phyloP scores from a whole-genome alignment of 2,113 vertebrate species.

The Probosciger aterrimus region DNA sequence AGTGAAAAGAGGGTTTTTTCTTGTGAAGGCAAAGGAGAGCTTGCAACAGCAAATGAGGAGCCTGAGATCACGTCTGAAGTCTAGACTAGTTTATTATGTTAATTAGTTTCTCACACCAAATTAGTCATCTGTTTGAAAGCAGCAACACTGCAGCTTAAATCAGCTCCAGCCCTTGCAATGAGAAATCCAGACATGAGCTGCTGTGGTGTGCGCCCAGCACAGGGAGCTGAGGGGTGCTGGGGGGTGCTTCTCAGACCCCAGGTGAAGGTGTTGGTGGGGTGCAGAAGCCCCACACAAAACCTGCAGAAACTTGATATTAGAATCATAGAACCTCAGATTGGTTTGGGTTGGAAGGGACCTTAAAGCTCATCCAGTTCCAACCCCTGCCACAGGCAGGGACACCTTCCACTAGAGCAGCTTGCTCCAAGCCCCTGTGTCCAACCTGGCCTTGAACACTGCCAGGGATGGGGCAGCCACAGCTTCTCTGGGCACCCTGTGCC shows the following conservation, averaged over 20 bases:
- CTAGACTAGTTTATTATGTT: conserved; percentile 29
- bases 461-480: background rate
- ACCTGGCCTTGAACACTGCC: too few species aligned
- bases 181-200: background rate
- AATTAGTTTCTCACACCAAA: background rate
- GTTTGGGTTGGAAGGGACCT: background rate
- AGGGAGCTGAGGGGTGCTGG: background rate
- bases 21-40: background rate
- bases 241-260: background rate
- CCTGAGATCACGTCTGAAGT: conserved; percentile 9
- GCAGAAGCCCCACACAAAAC: background rate
- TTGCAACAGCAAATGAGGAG: background rate
- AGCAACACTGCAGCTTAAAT: background rate
- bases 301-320: background rate
- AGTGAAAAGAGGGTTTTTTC: background rate
- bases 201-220: background rate
- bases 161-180: background rate
- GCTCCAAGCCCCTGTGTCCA: too few species aligned
- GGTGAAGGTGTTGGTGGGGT: background rate
- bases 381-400: background rate
- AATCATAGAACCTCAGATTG: background rate
- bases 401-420: background rate
- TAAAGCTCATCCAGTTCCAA: background rate
- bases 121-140: background rate
- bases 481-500: background rate